A percentile compares a stretch with the other conserved stretches of the same genome.
Evolutionary conservation across 2,797 vertebrate genomes (phyloP).

Genomic region (Neosilurus hyrtlii): DNA sequence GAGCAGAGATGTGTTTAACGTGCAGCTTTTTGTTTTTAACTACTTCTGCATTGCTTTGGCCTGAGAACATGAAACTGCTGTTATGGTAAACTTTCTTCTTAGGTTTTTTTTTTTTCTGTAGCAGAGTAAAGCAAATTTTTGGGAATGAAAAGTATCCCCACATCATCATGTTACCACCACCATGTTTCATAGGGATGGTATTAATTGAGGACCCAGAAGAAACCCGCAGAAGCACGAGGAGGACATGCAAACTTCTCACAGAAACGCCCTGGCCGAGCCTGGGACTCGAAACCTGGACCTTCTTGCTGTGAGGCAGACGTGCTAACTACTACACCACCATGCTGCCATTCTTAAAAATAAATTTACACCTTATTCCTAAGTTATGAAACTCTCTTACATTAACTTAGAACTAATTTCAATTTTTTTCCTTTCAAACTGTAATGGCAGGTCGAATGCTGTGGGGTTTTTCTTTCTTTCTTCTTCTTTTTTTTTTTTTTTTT

Average conservation of each 20-base stretch:
- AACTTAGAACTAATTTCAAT: not conserved
- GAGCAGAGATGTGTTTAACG: not conserved
- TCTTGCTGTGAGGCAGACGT: no score
- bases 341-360: not conserved
- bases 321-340: no score
- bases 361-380: not conserved
- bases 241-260: no score
- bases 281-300: no score
- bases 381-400: not conserved
- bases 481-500: no score
- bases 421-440: not conserved
- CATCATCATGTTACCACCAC: not conserved
- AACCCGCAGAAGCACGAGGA: no score
- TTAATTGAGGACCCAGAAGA: not conserved
- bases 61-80: no score
- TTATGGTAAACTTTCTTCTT: no score
- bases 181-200: not conserved
- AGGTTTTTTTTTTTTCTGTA: not conserved
- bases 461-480: no score
- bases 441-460: not conserved
- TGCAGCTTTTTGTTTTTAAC: not conserved
- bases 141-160: not conserved
- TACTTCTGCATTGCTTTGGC: not conserved
- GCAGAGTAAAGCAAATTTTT: not conserved
- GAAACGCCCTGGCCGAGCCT: no score